phyloP scores from a whole-genome alignment of 2,888 invertebrate genomes.

The Cremastinae sp. region DNA sequence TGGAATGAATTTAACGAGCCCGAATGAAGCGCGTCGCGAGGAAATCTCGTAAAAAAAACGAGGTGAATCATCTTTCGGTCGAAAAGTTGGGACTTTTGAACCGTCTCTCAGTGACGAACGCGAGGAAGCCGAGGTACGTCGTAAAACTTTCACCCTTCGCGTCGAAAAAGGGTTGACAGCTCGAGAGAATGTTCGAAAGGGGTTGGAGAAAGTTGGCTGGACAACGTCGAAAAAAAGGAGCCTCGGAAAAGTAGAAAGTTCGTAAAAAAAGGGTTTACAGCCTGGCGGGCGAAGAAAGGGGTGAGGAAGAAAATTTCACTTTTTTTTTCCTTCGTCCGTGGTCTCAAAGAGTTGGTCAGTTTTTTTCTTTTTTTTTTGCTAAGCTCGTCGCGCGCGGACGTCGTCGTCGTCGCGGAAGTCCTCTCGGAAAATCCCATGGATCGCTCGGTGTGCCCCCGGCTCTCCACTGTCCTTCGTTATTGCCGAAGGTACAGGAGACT shows the following conservation, averaged over 20 bases:
- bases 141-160: slow-evolving; percentile 61
- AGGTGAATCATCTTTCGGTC: slow-evolving; percentile 36
- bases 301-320: slow-evolving; percentile 74
- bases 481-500: slow-evolving; percentile 45
- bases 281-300: slow-evolving; percentile 33
- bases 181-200: slow-evolving; percentile 57
- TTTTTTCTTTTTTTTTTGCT: too few species aligned
- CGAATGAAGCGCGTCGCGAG: slow-evolving; percentile 37
- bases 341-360: slow-evolving; percentile 63
- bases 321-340: slow-evolving; percentile 62
- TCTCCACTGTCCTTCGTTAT: slow-evolving; percentile 3
- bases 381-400: slow-evolving; percentile 56
- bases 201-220: slow-evolving; percentile 69
- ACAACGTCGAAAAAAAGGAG: slow-evolving; percentile 60
- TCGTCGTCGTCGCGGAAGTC: slow-evolving; percentile 47
- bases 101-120: slow-evolving; percentile 27
- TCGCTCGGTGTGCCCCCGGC: slow-evolving; percentile 9
- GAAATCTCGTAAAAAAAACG: slow-evolving; percentile 16
- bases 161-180: slow-evolving; percentile 46
- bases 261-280: slow-evolving; percentile 65
- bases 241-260: slow-evolving; percentile 73
- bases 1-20: slow-evolving; percentile 46
- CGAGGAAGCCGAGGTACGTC: slow-evolving; percentile 10
- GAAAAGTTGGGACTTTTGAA: slow-evolving; percentile 25
- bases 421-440: slow-evolving; percentile 20